phyloP scores from a whole-genome alignment of 2,797 vertebrate species.

The Echiichthys vipera region DNA sequence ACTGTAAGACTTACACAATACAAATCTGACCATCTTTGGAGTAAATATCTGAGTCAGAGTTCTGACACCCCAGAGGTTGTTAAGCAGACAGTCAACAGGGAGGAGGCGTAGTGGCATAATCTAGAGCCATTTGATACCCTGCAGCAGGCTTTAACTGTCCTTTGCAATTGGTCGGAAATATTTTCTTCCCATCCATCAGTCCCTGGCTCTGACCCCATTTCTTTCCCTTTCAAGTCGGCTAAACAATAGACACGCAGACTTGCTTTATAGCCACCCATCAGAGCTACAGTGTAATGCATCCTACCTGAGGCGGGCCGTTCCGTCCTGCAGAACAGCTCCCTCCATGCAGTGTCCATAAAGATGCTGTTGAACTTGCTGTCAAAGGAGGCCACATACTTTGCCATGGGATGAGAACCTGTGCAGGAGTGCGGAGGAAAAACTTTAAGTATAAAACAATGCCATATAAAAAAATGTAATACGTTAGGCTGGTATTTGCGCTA shows the following conservation, averaged over 20 bases:
- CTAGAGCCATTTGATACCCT: not conserved
- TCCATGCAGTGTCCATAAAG: constrained; percentile 88
- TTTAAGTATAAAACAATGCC: not conserved
- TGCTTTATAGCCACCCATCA: constrained; percentile 27
- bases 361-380: constrained; percentile 87
- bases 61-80: constrained; percentile 3
- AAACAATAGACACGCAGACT: constrained; percentile 48
- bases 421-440: not conserved
- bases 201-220: constrained; percentile 56
- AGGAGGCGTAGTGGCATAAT: constrained; percentile 10
- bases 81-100: constrained; percentile 26
- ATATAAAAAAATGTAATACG: not conserved
- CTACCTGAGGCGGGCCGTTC: constrained; percentile 86
- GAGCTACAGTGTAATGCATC: constrained; percentile 24
- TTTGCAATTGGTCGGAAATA: constrained; percentile 34
- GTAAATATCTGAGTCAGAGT: constrained; percentile 19
- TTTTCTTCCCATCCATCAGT: constrained; percentile 50
- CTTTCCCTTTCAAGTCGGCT: constrained; percentile 64
- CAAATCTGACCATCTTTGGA: not conserved
- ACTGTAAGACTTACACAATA: not conserved
- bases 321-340: constrained; percentile 86
- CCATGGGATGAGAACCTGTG: constrained; percentile 87
- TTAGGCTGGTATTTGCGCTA: not conserved
- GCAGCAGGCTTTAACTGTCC: constrained; percentile 51
- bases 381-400: constrained; percentile 87